Evolutionary conservation across 1,140 invertebrate species (phyloP).

Genomic region (Lineus longissimus): DNA sequence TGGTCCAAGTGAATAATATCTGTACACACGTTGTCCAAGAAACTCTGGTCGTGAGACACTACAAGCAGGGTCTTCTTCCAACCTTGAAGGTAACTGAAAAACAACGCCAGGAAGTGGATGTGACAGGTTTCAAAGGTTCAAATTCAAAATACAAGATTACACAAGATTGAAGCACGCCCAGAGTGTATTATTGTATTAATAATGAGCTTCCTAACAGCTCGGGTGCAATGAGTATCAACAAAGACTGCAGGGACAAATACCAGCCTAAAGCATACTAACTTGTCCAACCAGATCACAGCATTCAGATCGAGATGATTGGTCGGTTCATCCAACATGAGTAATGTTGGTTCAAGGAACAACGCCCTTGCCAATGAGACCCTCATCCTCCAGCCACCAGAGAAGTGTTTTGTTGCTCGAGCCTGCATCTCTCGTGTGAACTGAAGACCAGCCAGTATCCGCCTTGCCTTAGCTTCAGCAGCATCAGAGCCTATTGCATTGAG

Average conservation of each 20-base stretch:
- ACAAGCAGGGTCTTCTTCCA: conserved; percentile 98
- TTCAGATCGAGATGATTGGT: conserved; percentile 83
- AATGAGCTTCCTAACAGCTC: no score
- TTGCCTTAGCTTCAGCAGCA: conserved; percentile 89
- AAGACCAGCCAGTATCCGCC: conserved; percentile 93
- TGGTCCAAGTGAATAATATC: conserved; percentile 97
- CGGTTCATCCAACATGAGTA: conserved; percentile 95
- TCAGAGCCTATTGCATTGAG: conserved; percentile 94
- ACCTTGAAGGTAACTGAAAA: conserved; percentile 78
- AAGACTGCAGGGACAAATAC: no score
- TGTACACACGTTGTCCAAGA: conserved; percentile 98
- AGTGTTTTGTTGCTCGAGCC: conserved; percentile 86
- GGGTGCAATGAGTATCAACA: no score
- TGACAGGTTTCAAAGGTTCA: no score
- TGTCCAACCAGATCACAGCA: conserved; percentile 98
- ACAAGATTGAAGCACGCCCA: background rate
- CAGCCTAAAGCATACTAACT: no score
- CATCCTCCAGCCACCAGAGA: conserved; percentile 99
- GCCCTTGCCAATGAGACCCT: conserved; percentile 85
- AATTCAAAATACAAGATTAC: background rate
- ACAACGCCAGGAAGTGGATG: background rate
- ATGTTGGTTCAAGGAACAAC: conserved; percentile 80
- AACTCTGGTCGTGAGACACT: conserved; percentile 98
- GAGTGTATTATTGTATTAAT: background rate
- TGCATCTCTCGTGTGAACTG: conserved; percentile 95